Evolutionary conservation across 2,113 vertebrate genomes (phyloP), one percentile per base, ranked within the genome.

Genomic region (Chaenogobius annularis): DNA sequence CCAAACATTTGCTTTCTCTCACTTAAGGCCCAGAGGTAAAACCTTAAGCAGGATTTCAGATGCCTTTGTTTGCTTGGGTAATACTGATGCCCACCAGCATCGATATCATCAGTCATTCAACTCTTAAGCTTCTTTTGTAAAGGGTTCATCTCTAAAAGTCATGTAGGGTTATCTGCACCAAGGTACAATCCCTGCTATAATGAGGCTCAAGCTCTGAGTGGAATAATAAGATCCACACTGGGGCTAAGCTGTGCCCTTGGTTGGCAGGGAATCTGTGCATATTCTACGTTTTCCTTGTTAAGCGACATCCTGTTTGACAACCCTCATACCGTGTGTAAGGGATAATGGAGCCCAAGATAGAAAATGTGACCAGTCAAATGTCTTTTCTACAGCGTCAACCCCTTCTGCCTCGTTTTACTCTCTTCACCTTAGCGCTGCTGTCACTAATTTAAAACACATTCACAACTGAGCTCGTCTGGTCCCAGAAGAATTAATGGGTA

Each of bases 141-240:
- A 74, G 14, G 77, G 69, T 81, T 85, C 82, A 79, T 85, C 78
- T 86, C 46, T 65, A 77, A 77, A 84, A 83, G 85, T 84, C 77
- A 71, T 54, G 52, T 86, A 72, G 87, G 89, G 88, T 89, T 91
- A 89, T 91, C 86, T 76, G 70, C 66, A 67, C 75, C 54, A 75
- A 82, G 69, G 83, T 83, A 67, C 79, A 72, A 85, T 85, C 77
- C 73, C 43, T 47, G 74, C 73, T 74, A 73, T 87, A 88, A 89
- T 86, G 83, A 89, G 78, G 70, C 86, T 84, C 64, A 56, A 55
- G 72, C 56, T 44, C 52, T 72, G 85, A 77, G 80, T 58, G 20
- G 81, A 84, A 85, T 85, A 89, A 80, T 81, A 84, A 84, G 64
- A 58, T 66, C 40, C 44, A 35, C 19, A n/a, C 50, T 58, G 44